Evolutionary conservation across 2,797 vertebrate species (phyloP).

Genomic region (Graptemys geographica): DNA sequence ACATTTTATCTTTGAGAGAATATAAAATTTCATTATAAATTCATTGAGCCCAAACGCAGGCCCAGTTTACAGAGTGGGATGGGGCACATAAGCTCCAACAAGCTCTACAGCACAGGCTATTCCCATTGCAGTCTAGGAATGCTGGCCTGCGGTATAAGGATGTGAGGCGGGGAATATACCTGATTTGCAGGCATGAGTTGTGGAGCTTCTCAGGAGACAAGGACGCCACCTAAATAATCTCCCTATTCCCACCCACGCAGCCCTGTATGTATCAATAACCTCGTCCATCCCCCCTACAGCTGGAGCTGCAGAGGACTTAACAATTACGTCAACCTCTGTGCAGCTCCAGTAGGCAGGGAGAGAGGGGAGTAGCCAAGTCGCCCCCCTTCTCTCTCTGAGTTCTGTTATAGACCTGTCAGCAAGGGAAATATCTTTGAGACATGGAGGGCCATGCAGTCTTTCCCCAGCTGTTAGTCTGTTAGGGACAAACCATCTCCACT

Average conservation of each 20-base stretch:
- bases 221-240: neutral
- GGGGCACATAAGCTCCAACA: neutral
- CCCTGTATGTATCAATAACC: neutral
- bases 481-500: neutral
- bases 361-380: neutral
- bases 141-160: neutral
- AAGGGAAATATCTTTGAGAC: neutral
- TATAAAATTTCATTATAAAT: neutral
- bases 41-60: neutral
- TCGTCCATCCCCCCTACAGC: neutral
- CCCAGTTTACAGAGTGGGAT: neutral
- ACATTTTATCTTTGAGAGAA: slow-evolving; percentile 4
- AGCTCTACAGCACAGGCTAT: neutral
- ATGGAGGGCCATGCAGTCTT: neutral
- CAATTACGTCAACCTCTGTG: neutral
- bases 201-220: neutral
- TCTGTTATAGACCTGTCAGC: neutral
- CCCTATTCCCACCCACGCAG: neutral
- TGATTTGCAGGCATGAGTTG: neutral
- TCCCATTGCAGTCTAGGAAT: neutral
- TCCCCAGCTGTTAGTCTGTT: neutral
- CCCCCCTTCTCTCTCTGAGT: neutral
- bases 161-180: neutral
- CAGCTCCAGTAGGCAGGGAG: neutral
- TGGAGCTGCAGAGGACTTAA: neutral